Evolutionary conservation across 2,113 vertebrate genomes (phyloP), one percentile per base, ranked within the genome.

Genomic region (Mionectes macconnelli): DNA sequence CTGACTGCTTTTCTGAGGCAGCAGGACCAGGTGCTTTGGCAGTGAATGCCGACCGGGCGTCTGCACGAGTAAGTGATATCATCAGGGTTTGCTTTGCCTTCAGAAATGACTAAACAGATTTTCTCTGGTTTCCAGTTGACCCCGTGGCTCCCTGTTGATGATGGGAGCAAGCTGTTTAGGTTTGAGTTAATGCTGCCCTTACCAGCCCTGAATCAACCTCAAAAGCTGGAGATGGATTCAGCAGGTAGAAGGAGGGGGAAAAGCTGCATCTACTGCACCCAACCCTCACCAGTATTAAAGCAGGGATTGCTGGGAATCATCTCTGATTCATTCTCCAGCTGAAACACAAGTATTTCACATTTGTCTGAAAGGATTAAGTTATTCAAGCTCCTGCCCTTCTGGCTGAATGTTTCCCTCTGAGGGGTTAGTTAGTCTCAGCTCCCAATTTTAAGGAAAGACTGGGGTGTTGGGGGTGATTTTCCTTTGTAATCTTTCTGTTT

Each of bases 121-220:
- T 92, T 90, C 92, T 93, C 92, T 94, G 94, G 72, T 95, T 92
- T 92, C 93, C 68, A 93, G 92, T 5, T 93, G 96, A 94, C 93
- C 88, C 69, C 4, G 3, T 78, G 82, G 79, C 88, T 94, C 88
- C 12, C 16, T 72, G 88, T 27, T 0, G 4, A 10, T 84, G 93
- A 93, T 49, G 64, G 89, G 74, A 95, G 69, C 88, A 75, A 64
- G 73, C 86, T 95, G 90, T 52, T 81, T 7, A 30, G n/a, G 14
- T 72, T 11, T 44, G 28, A 68, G 40, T 42, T 89, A 84, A 89
- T 1, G 16, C 72, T 84, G 57, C 68, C 44, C 19, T 0, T 1
- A 49, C 33, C 68, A 75, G 39, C 64, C 76, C 44, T 1, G 12
- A 57, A 84, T 82, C 84, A 76, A 50, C 57, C 57, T 85, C 84